These are phyloP conservation scores for Henricia sp. DNA, from an alignment of 53 echinoderm and acorn worm genomes.

Conservation along the genomic window DNA sequence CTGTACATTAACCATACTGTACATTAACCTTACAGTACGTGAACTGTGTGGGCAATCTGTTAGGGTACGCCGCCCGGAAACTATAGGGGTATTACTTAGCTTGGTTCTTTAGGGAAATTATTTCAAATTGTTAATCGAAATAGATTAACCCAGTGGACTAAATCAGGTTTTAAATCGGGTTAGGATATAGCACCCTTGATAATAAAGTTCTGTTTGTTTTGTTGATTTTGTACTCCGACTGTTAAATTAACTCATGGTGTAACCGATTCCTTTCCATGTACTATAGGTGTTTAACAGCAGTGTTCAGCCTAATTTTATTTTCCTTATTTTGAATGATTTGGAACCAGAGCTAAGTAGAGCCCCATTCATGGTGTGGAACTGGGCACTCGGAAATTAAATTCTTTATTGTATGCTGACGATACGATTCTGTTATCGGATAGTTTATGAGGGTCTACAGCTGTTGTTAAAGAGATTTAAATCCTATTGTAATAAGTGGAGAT, in stretches of 20 bases:
- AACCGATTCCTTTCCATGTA: not conserved
- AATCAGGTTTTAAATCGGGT: not conserved
- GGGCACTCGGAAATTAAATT: not conserved
- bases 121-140: not conserved
- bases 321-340: not conserved
- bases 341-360: not conserved
- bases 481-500: conserved; percentile 13
- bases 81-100: not conserved
- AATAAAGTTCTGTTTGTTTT: not conserved
- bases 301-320: not conserved
- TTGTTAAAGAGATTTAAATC: not conserved
- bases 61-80: no score
- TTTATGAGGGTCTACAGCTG: not conserved
- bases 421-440: not conserved
- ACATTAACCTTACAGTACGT: no score
- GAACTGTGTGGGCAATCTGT: no score
- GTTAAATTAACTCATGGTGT: not conserved
- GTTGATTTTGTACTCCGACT: not conserved
- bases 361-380: not conserved
- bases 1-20: no score
- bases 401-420: not conserved
- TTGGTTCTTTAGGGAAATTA: not conserved
- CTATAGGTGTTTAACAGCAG: not conserved
- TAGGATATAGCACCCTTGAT: not conserved
- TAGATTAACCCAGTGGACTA: not conserved